Evolutionary conservation across 1,140 invertebrate genomes (phyloP), one percentile per base, ranked within the genome.

Genomic region (Zophobas morio): DNA sequence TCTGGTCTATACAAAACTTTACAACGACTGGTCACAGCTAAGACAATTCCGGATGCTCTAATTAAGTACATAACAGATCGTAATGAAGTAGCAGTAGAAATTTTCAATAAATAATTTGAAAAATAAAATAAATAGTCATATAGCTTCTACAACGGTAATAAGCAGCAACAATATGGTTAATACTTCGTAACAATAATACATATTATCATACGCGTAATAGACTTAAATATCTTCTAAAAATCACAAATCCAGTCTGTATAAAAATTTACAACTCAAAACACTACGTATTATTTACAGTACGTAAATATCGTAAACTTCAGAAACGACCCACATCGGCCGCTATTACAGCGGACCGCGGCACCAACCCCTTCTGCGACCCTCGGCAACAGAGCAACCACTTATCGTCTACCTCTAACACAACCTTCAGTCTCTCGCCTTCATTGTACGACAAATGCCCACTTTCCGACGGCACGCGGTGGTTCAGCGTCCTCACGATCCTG

Each of bases 381-480:
- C 92, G 88, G 79, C 92, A 93, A 84, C 94, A 95, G 34, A 94
- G 85, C 72, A 94, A 86, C 90, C 93, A 94, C 82, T 94, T 93
- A 79, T 90, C 90, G 84, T 95, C 93, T 6, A 95, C 93, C 80
- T 94, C 93, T 36, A 94, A 86, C 47, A 95, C 92, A 1, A 95
- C 90, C 79, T 90, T 90, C 34, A 95, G 86, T 57, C 90, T 90
- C 80, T 94, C 93, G 0, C 93, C 94, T 83, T 94, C 93, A 80
- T 92, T 93, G 86, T 94, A 95, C 20, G 93, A 92, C n/a, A 95
- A 86, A 81, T 94, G 93, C 42, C 93, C 93, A 47, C 92, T 93
- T 81, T 94, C 92, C 1, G 93, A 92, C 6, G 93, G 91, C 70
- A 93, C 84, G 79, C 93, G 88, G 82, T 94, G 93, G 83, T 92